Conservation (phyloP, 2,888 invertebrate genomes). For the Deroplatys truncata region DNA sequence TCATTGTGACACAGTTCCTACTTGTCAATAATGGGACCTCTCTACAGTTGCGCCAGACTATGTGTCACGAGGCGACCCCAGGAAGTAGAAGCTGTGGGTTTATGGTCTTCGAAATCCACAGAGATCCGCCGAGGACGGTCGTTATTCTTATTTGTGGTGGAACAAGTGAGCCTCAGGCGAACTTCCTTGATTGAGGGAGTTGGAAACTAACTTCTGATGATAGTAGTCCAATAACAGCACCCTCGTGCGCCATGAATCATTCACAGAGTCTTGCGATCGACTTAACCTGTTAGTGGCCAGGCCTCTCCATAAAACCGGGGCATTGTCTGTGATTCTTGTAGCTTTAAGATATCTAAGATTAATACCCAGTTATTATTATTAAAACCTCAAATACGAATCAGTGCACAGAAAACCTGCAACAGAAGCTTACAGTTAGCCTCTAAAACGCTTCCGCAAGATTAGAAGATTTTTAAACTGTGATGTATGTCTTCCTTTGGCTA, state of each 20-base stretch:
- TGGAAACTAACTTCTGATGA: slow-evolving; percentile 24
- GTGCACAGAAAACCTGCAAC: too few relatives aligned
- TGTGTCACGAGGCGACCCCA: not conserved
- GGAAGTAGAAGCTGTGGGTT: not conserved
- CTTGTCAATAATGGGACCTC: not conserved
- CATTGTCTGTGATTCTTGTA: not conserved
- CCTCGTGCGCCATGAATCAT: slow-evolving; percentile 24
- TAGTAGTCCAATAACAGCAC: slow-evolving; percentile 34
- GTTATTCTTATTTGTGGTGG: not conserved
- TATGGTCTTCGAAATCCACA: not conserved
- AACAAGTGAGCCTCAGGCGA: not conserved
- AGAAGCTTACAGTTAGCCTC: too few relatives aligned
- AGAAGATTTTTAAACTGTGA: too few relatives aligned
- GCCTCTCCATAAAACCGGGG: not conserved
- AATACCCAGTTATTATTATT: too few relatives aligned
- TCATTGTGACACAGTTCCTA: not conserved
- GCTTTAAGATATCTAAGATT: too few relatives aligned
- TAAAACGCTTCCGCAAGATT: too few relatives aligned
- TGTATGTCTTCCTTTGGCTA: too few relatives aligned
- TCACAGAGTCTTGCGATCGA: not conserved
- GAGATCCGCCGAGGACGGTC: not conserved
- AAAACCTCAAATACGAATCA: too few relatives aligned
- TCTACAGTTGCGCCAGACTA: not conserved
- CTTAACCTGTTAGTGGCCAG: not conserved
- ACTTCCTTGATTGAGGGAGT: not conserved